Base-by-base conservation (phyloP, 2,888 invertebrate species). In the Callimorpha dominula region DNA sequence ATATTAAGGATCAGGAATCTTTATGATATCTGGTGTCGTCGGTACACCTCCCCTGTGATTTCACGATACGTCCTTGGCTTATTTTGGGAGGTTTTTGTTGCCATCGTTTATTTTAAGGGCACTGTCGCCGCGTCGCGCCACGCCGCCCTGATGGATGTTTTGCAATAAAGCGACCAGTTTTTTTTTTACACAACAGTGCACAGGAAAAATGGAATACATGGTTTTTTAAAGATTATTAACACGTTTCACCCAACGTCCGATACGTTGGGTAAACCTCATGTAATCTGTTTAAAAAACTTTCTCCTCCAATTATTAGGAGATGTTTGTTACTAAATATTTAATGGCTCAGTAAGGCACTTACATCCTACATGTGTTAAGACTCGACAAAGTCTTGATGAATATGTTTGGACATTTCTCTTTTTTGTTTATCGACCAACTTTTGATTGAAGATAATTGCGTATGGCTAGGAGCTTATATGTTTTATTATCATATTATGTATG, bases 41-140 rank as follows among this genome's bases (percentile, higher is more conserved):
- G 42, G 52, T 46, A 42, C 63, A 20, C 60, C 72, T 73, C 75
- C 72, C 75, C 69, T 60, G 73, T 72, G 74, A 77, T 70, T 76
- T 71, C 66, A 64, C 73, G 71, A 76, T 78, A 70, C 78, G 81
- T 73, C 79, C 81, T 82, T 80, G 83, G 79, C 82, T 81, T 80
- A 78, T 80, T 80, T 78, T 65, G 63, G 40, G 65, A 80, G 78
- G 83, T 80, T 83, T 80, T 79, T 80, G 80, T 78, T 74, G 78
- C 84, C 81, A 74, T 84, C 87, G 83, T 86, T 89, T 87, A 86
- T 87, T 87, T 87, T 87, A 83, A 85, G 70, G 72, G 69, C 71
- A 62, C 60, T 50, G 42, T 65, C 60, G 68, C 52, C 65, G 46
- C 70, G 20, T 17, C 42, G 20, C 50, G 15, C 20, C 52, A 7